Conservation (phyloP, 2,888 invertebrate genomes). For the Megaustenia siamemsis region DNA sequence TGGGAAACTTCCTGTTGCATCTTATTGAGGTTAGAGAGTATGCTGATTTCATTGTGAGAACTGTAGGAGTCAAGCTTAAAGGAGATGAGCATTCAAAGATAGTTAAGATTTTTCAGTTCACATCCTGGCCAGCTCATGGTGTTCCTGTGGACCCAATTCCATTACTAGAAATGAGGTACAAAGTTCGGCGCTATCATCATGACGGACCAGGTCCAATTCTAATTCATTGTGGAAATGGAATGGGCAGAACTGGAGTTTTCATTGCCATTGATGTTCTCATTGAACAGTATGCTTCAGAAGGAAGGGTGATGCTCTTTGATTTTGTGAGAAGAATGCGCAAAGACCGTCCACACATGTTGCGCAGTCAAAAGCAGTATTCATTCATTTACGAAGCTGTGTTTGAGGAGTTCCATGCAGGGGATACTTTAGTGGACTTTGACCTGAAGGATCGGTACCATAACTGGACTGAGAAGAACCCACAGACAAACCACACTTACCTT, state of each 20-base stretch:
- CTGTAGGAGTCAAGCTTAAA: constrained; percentile 63
- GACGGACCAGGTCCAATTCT: constrained; percentile 69
- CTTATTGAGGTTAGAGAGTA: constrained; percentile 93
- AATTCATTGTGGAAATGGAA: constrained; percentile 80
- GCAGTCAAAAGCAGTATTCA: constrained; percentile 77
- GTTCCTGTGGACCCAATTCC: constrained; percentile 76
- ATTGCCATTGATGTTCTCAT: constrained; percentile 78
- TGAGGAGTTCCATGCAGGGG: constrained; percentile 75
- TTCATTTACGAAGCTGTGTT: constrained; percentile 78
- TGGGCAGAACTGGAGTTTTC: constrained; percentile 77
- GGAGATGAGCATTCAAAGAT: constrained; percentile 59
- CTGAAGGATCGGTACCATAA: constrained; percentile 68
- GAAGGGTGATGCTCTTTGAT: constrained; percentile 69
- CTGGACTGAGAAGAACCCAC: constrained; percentile 69
- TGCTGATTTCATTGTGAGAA: constrained; percentile 89
- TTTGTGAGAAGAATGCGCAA: constrained; percentile 74
- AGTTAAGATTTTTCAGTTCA: constrained; percentile 74
- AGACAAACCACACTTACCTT: constrained; percentile 67
- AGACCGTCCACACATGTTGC: constrained; percentile 75
- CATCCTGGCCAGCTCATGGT: constrained; percentile 78
- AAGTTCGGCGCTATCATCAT: constrained; percentile 65
- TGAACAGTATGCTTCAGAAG: constrained; percentile 75
- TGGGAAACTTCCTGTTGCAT: constrained; percentile 92
- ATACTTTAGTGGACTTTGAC: constrained; percentile 70
- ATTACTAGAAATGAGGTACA: constrained; percentile 75